A percentile compares a stretch with the other conserved stretches of the same genome.
phyloP scores from a whole-genome alignment of 2,113 vertebrate genomes.

The Alligator mississippiensis region DNA sequence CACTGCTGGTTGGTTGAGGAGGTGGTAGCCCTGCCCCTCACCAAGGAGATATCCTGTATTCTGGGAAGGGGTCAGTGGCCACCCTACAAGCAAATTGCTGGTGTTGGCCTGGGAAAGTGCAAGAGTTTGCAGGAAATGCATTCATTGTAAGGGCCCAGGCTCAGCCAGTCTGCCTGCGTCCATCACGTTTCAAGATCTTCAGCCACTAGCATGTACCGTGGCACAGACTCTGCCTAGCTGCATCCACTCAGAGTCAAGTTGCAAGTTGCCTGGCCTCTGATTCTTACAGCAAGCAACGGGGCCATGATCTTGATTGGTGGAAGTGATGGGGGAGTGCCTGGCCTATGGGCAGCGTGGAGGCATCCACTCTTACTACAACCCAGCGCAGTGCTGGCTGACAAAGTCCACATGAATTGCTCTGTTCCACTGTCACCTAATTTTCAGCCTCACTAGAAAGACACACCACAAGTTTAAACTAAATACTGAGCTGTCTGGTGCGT shows the following conservation, averaged over 20 bases:
- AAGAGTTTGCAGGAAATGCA: neutral
- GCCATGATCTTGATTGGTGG: too few species aligned
- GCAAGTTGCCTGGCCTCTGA: neutral
- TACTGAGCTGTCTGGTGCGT: neutral
- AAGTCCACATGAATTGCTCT: neutral
- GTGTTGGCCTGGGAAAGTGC: neutral
- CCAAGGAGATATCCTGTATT: too few species aligned
- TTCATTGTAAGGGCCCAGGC: neutral
- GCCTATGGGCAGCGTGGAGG: neutral
- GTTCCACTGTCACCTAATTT: neutral
- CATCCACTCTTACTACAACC: neutral
- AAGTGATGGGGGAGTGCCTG: neutral
- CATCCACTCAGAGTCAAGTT: neutral
- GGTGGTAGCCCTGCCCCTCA: too few species aligned
- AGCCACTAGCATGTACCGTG: neutral
- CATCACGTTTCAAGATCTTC: neutral
- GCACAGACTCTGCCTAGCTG: neutral
- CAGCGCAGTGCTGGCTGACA: neutral
- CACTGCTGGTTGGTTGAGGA: too few species aligned
- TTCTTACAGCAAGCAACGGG: neutral
- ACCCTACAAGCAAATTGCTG: neutral
- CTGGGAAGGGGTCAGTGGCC: too few species aligned
- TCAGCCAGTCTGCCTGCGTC: neutral
- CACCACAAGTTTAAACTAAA: neutral
- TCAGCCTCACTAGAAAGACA: neutral